phyloP scores from a whole-genome alignment of 2,797 vertebrate genomes.

The Microcaecilia unicolor region DNA sequence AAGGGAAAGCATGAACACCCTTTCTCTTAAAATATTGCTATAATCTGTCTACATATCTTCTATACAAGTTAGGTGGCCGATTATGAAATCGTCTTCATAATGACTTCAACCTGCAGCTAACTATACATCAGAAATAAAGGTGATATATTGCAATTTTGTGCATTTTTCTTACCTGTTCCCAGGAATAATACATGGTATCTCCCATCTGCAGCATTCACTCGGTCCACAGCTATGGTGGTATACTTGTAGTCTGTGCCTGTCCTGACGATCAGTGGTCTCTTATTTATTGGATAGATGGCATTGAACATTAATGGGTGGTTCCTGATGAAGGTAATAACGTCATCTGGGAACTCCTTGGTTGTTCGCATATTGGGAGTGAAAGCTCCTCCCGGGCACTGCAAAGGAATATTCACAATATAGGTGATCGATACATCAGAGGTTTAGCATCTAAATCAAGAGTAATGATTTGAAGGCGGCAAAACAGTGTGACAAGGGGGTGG shows the following conservation, averaged over 20 bases:
- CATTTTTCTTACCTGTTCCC: slow-evolving; percentile 75
- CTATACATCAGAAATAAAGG: too few relatives aligned
- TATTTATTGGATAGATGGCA: slow-evolving; percentile 79
- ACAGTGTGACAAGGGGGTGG: too few relatives aligned
- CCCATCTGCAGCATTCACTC: slow-evolving; percentile 84
- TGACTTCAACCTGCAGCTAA: too few relatives aligned
- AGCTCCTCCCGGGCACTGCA: slow-evolving; percentile 88
- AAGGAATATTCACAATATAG: neutral
- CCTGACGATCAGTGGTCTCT: slow-evolving; percentile 80
- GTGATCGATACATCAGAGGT: too few relatives aligned
- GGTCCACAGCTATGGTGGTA: slow-evolving; percentile 86
- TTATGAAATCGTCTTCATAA: too few relatives aligned
- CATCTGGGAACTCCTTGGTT: slow-evolving; percentile 94
- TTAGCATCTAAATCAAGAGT: too few relatives aligned
- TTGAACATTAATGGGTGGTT: slow-evolving; percentile 97
- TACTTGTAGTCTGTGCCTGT: slow-evolving; percentile 87
- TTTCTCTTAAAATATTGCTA: too few relatives aligned
- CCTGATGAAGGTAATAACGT: slow-evolving; percentile 90
- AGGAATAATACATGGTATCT: slow-evolving; percentile 92
- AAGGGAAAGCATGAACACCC: too few relatives aligned
- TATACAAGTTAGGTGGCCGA: too few relatives aligned
- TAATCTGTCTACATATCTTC: too few relatives aligned
- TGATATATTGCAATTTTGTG: too few relatives aligned
- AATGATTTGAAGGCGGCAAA: too few relatives aligned
- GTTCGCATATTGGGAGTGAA: slow-evolving; percentile 85